A percentile compares a stretch with the other conserved stretches of the same genome.
Evolutionary conservation across 2,797 vertebrate species (phyloP).

Genomic region (Allobates femoralis): DNA sequence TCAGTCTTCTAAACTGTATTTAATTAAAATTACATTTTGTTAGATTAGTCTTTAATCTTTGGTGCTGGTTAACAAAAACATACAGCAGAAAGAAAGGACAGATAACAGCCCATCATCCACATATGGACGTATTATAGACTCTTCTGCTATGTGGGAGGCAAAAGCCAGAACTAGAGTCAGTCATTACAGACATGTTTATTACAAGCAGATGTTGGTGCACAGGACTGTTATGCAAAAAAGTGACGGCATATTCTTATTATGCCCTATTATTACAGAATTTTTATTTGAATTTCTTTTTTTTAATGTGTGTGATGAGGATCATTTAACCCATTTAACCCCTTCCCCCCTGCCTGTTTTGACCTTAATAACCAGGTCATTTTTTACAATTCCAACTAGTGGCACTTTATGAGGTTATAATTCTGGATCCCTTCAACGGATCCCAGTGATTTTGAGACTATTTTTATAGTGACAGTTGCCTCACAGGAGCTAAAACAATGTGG

Average conservation of each 20-base stretch:
- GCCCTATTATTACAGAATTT: neutral
- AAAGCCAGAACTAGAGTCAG: conserved; percentile 14
- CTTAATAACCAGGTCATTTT: too few relatives aligned
- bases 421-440: too few relatives aligned
- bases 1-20: conserved; percentile 27
- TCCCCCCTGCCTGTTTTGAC: too few relatives aligned
- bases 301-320: too few relatives aligned
- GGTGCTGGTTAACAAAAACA: conserved; percentile 26
- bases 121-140: conserved; percentile 14
- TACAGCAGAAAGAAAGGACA: conserved; percentile 6
- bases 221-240: neutral
- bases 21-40: conserved; percentile 25
- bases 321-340: too few relatives aligned
- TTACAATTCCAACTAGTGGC: too few relatives aligned
- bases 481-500: too few relatives aligned
- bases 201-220: conserved; percentile 16
- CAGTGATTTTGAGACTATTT: too few relatives aligned
- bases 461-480: too few relatives aligned
- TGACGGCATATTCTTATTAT: neutral
- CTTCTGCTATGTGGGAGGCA: conserved; percentile 30
- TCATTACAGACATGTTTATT: neutral
- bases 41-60: conserved; percentile 25
- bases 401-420: too few relatives aligned
- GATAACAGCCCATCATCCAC: neutral
- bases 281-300: too few relatives aligned